Percentiles rank a stretch among this genome's conserved stretches.
These are phyloP conservation scores for Metridium senile DNA, from an alignment of 92 coral and sea anemone species.

Conservation along the genomic window DNA sequence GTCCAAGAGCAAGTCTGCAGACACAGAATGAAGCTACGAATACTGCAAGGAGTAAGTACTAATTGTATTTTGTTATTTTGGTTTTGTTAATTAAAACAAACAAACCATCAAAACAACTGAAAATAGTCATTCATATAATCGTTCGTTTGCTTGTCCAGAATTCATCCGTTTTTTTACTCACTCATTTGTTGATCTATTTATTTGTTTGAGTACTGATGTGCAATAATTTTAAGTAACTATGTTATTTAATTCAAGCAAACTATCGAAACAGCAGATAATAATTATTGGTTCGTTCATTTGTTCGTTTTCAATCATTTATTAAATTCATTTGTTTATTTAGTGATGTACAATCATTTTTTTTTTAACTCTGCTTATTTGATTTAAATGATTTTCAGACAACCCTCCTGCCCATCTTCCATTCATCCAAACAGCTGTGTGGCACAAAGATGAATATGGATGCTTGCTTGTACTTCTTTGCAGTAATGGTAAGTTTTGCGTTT, in stretches of 20 bases:
- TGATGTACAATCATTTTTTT: background rate
- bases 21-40: conserved; percentile 18
- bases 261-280: too few relatives aligned
- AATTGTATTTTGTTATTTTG: background rate
- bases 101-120: background rate
- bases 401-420: conserved; percentile 48
- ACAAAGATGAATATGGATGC: conserved; percentile 60
- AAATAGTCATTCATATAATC: background rate
- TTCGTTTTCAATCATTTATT: too few relatives aligned
- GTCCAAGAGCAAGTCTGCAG: conserved; percentile 38
- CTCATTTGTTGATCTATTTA: too few relatives aligned
- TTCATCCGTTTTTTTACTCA: too few relatives aligned
- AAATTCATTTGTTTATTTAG: background rate
- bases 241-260: too few relatives aligned
- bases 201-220: too few relatives aligned
- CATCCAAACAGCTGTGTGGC: conserved; percentile 71
- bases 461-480: conserved; percentile 77
- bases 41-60: conserved; percentile 5
- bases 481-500: conserved; percentile 58
- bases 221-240: too few relatives aligned
- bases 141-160: background rate
- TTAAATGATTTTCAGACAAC: background rate
- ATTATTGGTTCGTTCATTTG: too few relatives aligned
- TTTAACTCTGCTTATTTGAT: too few relatives aligned
- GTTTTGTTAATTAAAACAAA: background rate